Evolutionary conservation across 2,888 invertebrate species (phyloP).

Genomic region (Pheosia gnoma): DNA sequence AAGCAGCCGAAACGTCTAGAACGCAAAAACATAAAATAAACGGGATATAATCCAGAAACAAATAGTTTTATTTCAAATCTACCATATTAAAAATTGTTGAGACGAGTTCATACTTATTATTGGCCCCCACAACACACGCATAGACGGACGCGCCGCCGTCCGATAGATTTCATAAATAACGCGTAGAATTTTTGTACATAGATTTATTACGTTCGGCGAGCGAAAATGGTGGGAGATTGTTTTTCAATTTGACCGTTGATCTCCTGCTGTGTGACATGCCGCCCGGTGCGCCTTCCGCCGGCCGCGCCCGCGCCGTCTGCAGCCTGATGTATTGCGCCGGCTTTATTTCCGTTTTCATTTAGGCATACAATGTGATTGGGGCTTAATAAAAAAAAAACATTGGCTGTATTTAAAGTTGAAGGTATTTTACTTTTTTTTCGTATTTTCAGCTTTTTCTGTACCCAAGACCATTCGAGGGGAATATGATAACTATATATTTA

Average conservation of each 20-base stretch:
- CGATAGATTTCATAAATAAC: constrained; percentile 83
- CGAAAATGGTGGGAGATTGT: constrained; percentile 84
- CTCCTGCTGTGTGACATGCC: constrained; percentile 80
- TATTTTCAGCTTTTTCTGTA: too few species aligned
- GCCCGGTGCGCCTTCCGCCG: constrained; percentile 64
- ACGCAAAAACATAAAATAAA: too few species aligned
- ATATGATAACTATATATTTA: too few species aligned
- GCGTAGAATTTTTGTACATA: constrained; percentile 84
- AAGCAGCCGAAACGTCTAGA: too few species aligned
- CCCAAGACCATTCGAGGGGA: too few species aligned
- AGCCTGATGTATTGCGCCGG: constrained; percentile 52
- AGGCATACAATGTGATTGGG: background rate
- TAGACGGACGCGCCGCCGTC: constrained; percentile 64
- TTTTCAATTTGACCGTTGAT: constrained; percentile 82
- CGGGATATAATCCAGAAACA: too few species aligned
- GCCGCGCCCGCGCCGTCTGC: constrained; percentile 27
- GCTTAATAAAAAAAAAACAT: background rate
- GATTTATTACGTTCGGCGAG: constrained; percentile 83
- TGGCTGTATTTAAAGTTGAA: too few species aligned
- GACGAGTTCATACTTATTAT: constrained; percentile 30
- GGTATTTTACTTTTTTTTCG: too few species aligned
- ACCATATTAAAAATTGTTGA: constrained; percentile 6
- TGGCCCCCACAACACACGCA: constrained; percentile 59
- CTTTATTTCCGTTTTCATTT: constrained; percentile 42
- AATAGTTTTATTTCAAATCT: too few species aligned